Evolutionary conservation across 2,113 vertebrate species (phyloP).

Genomic region (Laticauda laticaudata): DNA sequence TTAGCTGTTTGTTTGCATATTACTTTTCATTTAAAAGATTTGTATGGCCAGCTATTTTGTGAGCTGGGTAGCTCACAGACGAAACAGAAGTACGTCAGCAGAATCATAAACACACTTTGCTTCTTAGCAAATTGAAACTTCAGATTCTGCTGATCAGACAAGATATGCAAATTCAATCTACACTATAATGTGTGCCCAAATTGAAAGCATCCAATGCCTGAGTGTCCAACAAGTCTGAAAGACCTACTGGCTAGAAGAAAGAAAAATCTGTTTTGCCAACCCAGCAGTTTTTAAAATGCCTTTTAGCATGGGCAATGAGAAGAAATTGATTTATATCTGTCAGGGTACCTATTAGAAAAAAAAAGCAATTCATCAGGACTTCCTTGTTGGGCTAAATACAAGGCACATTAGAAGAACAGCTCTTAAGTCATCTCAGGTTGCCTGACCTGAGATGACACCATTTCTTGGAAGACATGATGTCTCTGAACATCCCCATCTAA

Average conservation of each 20-base stretch:
- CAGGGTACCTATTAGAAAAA: background rate
- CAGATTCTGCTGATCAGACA: conserved; percentile 44
- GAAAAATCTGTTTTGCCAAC: background rate
- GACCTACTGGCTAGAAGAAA: background rate
- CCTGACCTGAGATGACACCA: background rate
- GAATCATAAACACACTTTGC: conserved; percentile 33
- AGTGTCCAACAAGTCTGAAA: background rate
- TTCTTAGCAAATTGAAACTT: conserved; percentile 25
- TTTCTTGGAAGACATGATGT: background rate
- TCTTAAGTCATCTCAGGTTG: background rate
- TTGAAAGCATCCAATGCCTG: background rate
- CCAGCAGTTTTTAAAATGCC: background rate
- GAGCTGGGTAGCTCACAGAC: background rate
- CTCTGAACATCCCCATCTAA: background rate
- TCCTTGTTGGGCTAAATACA: background rate
- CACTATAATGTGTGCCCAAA: background rate
- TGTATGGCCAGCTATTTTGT: background rate
- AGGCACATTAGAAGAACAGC: background rate
- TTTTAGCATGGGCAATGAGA: background rate
- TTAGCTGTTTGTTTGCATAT: background rate
- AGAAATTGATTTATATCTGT: background rate
- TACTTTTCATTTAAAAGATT: background rate
- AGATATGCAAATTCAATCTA: conserved; percentile 21
- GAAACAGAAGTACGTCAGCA: conserved; percentile 18
- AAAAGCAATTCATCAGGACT: background rate